Conservation (phyloP, 2,113 vertebrate species). For the Pluvialis apricaria region DNA sequence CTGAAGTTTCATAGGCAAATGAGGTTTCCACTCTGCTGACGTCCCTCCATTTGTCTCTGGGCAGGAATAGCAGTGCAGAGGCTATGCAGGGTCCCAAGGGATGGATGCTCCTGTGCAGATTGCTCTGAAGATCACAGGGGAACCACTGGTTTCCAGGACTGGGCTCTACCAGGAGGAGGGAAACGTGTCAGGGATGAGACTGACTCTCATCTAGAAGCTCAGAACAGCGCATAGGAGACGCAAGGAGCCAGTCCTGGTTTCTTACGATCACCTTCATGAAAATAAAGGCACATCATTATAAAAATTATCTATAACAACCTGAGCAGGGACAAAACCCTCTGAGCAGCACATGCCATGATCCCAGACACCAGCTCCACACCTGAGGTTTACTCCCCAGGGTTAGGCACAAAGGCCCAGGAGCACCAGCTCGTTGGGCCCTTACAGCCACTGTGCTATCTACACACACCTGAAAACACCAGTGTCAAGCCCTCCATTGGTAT, state of each 20-base stretch:
- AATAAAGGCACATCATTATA: not conserved
- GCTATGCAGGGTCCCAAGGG: not conserved
- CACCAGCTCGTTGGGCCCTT: not conserved
- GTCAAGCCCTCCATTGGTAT: not conserved
- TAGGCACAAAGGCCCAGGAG: not conserved
- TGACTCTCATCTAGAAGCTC: not conserved
- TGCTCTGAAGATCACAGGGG: not conserved
- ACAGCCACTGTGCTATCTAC: not conserved
- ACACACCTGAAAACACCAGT: not conserved
- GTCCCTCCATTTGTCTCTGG: not conserved
- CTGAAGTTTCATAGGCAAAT: not conserved
- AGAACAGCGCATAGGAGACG: not conserved
- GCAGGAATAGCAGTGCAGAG: not conserved
- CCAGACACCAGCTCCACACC: not conserved
- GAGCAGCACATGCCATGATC: not conserved
- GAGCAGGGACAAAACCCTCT: not conserved
- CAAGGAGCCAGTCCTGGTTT: not conserved
- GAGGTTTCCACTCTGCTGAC: not conserved
- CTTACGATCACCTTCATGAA: not conserved
- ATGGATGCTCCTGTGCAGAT: not conserved
- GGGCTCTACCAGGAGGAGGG: not conserved
- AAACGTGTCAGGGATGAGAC: accelerated
- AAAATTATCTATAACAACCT: not conserved
- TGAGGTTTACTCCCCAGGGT: not conserved
- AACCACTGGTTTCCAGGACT: not conserved